Evolutionary conservation across 2,888 invertebrate species (phyloP).

Genomic region (Cephonodes hylas): DNA sequence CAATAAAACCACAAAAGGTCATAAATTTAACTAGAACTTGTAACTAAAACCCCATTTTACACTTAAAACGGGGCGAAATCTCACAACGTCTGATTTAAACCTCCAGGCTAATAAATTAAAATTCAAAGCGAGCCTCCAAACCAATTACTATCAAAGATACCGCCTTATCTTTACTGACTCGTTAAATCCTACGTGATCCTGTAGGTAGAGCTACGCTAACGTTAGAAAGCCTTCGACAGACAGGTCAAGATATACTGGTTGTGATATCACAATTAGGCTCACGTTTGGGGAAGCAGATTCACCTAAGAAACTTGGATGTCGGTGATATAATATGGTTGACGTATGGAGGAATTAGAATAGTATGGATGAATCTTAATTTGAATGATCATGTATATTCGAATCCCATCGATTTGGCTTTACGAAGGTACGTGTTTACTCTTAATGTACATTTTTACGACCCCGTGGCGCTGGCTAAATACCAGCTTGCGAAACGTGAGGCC

Average conservation of each 20-base stretch:
- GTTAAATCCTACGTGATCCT: constrained; percentile 29
- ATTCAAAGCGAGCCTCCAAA: constrained; percentile 27
- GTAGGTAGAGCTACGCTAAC: neutral
- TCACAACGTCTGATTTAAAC: neutral
- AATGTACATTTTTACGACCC: too few species aligned
- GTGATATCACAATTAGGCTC: neutral
- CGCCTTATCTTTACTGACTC: constrained; percentile 28
- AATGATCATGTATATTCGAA: too few species aligned
- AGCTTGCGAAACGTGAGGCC: too few species aligned
- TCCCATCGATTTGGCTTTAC: too few species aligned
- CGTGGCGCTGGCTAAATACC: too few species aligned
- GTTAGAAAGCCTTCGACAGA: neutral
- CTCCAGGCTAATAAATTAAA: constrained; percentile 30
- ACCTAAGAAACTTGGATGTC: neutral
- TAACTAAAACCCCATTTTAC: neutral
- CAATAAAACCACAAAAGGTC: neutral
- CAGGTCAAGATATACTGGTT: neutral
- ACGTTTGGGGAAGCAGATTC: neutral
- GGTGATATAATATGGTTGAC: neutral
- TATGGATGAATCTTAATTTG: too few species aligned
- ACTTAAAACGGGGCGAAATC: neutral
- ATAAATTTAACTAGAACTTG: neutral
- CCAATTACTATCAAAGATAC: constrained; percentile 34
- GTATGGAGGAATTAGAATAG: too few species aligned
- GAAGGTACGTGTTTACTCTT: too few species aligned